Conservation (phyloP, 1,140 invertebrate genomes). For the Eueides isabella region DNA sequence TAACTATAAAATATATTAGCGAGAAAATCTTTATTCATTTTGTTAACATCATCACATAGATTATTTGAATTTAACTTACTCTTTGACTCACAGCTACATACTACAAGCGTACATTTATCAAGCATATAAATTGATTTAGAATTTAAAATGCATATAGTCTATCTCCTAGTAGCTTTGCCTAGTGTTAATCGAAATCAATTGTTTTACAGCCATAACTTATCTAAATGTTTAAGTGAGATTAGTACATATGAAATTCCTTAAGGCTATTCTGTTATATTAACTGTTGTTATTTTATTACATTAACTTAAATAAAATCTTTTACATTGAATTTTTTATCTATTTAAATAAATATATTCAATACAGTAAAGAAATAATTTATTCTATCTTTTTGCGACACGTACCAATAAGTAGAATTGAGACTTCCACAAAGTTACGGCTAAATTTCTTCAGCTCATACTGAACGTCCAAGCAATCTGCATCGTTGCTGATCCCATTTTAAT, state of each 20-base stretch:
- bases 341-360: no score
- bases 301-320: no score
- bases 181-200: slow-evolving; percentile 66
- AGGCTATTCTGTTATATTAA: slow-evolving; percentile 37
- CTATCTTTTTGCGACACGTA: neutral
- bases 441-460: slow-evolving; percentile 33
- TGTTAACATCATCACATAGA: no score
- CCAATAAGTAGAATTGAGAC: slow-evolving; percentile 15
- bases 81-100: neutral
- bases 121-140: slow-evolving; percentile 45
- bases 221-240: slow-evolving; percentile 48
- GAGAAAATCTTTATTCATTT: no score
- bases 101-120: neutral
- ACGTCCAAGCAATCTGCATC: slow-evolving; percentile 77
- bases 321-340: no score
- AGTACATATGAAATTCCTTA: slow-evolving; percentile 37
- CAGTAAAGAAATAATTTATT: no score
- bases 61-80: neutral
- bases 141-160: slow-evolving; percentile 47
- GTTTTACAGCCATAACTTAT: slow-evolving; percentile 48
- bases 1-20: no score
- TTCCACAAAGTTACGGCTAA: slow-evolving; percentile 27
- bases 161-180: slow-evolving; percentile 63
- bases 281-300: no score
- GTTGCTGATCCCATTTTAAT: slow-evolving; percentile 80